Percentiles rank a stretch among this genome's conserved stretches.
Evolutionary conservation across 1,140 invertebrate species (phyloP).

Genomic region (Hormaphis cornu): DNA sequence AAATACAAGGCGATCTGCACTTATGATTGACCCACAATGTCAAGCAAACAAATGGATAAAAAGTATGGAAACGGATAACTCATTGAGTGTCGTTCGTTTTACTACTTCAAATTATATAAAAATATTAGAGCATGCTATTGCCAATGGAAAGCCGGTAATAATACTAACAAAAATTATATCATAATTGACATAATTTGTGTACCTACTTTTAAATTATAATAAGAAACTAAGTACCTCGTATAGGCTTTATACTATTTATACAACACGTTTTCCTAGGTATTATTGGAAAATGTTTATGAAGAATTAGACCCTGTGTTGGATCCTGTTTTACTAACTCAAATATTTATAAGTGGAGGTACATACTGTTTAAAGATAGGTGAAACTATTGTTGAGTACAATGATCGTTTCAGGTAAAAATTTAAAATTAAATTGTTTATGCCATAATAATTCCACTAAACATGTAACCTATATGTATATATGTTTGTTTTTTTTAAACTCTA

Average conservation of each 20-base stretch:
- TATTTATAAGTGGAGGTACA: constrained; percentile 21
- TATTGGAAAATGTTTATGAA: constrained; percentile 79
- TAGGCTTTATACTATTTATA: not conserved
- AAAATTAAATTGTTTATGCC: too few species aligned
- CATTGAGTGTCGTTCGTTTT: constrained; percentile 70
- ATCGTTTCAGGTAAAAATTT: constrained; percentile 12
- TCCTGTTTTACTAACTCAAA: constrained; percentile 22
- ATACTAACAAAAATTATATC: not conserved
- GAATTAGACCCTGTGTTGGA: constrained; percentile 57
- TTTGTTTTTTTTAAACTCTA: constrained; percentile 34
- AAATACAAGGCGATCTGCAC: constrained; percentile 72
- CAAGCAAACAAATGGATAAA: constrained; percentile 90
- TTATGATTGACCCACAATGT: constrained; percentile 91
- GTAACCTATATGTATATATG: not conserved
- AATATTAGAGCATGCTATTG: constrained; percentile 81
- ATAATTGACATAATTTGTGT: not conserved
- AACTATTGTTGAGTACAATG: constrained; percentile 19
- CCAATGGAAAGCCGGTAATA: constrained; percentile 78
- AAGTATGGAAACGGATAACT: constrained; percentile 82
- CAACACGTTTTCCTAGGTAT: constrained; percentile 43
- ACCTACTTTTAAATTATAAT: too few species aligned
- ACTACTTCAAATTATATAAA: constrained; percentile 73
- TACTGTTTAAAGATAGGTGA: constrained; percentile 30
- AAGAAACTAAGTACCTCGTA: not conserved
- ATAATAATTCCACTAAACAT: too few species aligned